Conservation (phyloP, 1,140 invertebrate genomes). For the Reticulitermes speratus region DNA sequence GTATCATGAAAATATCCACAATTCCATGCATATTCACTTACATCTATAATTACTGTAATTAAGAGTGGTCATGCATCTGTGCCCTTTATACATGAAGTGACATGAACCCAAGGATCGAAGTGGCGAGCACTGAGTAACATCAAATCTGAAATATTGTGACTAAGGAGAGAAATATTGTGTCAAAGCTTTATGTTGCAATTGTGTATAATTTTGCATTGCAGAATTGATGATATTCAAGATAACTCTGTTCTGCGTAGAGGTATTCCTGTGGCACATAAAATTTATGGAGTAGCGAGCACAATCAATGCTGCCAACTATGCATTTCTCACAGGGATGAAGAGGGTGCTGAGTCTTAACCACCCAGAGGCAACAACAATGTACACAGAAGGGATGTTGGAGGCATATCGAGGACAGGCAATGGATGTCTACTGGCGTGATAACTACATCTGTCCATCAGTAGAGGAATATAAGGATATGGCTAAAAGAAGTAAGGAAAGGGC, state of each 20-base stretch:
- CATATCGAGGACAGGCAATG: constrained; percentile 95
- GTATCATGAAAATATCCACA: no score
- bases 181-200: no score
- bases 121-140: no score
- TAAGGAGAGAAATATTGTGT: no score
- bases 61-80: no score
- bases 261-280: constrained; percentile 92
- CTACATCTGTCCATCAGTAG: constrained; percentile 88
- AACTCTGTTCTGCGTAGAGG: constrained; percentile 90
- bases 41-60: no score
- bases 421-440: constrained; percentile 98
- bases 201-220: constrained; percentile 46
- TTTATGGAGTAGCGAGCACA: constrained; percentile 91
- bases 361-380: constrained; percentile 75
- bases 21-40: no score
- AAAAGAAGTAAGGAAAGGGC: constrained; percentile 69
- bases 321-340: constrained; percentile 87
- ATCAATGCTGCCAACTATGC: constrained; percentile 97
- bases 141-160: no score
- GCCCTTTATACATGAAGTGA: no score
- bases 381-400: constrained; percentile 86
- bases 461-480: constrained; percentile 91
- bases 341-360: constrained; percentile 76
- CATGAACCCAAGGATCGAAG: no score
- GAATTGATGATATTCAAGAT: constrained; percentile 97